Base-by-base conservation (phyloP, 2,113 vertebrate genomes). In the Anthoscopus minutus region DNA sequence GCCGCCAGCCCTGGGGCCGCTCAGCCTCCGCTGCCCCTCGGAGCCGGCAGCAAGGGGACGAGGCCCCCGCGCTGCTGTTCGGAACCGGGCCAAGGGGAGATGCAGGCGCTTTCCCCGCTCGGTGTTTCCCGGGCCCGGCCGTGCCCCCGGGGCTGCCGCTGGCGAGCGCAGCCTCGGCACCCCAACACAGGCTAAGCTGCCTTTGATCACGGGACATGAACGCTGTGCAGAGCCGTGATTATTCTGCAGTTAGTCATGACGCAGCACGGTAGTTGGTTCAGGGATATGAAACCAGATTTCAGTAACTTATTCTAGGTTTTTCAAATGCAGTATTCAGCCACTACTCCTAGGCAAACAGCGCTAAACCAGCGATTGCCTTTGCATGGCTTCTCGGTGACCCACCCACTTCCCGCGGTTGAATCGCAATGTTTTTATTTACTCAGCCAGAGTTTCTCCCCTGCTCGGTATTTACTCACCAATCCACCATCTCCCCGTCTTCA, bases 401-500 rank as follows among this genome's bases (percentile, higher is more conserved):
- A 57, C 82, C 71, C 80, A 27, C 90, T 83, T 58, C 48, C n/a
- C 9, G 4, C 5, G 1, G 66, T n/a, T 84, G 87, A 24, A 64
- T 42, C 57, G 73, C 76, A 22, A 1, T 13, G 15, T 23, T 16
- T 56, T 33, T 71, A 42, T 83, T 89, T 76, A 70, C 72, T 89
- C 74, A 33, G 31, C 56, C 71, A 24, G 27, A 3, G 0, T 7
- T 45, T 54, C 44, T 38, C n/a, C 62, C 35, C 60, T 37, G 19
- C 8, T 5, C 14, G 9, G 73, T 30, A 7, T 96, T 91, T 94
- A 98, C 98, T 96, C 96, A 99, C 99, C 99, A 99, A 54, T 99
- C 99, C n/a, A 99, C 98, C n/a, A 98, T 50, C 17, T 98, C 77
- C 5, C 98, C 99, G 3, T 97, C 97, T 96, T 99, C 99, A 95